These are phyloP conservation scores for Napeogenes sylphis DNA, from an alignment of 2,888 invertebrate species.

Conservation along the genomic window DNA sequence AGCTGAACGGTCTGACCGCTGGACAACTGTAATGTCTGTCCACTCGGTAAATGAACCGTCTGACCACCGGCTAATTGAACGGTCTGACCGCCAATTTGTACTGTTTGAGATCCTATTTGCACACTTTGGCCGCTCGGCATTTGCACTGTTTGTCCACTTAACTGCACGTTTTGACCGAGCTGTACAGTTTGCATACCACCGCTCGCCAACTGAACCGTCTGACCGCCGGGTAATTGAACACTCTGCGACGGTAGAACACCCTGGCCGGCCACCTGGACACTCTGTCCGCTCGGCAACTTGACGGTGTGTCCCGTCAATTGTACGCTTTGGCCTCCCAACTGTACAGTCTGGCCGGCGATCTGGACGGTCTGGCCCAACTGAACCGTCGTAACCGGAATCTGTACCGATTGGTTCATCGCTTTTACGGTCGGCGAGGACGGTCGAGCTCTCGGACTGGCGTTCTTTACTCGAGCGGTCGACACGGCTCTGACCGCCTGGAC, in stretches of 20 bases:
- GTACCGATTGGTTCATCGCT: constrained; percentile 46
- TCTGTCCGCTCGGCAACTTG: constrained; percentile 64
- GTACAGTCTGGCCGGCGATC: constrained; percentile 63
- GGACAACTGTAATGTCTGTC: constrained; percentile 45
- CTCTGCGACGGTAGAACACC: constrained; percentile 58
- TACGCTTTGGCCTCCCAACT: constrained; percentile 61
- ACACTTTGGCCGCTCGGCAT: constrained; percentile 52
- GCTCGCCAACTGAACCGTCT: constrained; percentile 47
- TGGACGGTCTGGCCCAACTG: constrained; percentile 61
- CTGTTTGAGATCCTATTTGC: constrained; percentile 62
- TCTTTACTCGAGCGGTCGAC: constrained; percentile 44
- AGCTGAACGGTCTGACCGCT: constrained; percentile 50
- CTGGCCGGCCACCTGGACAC: constrained; percentile 50
- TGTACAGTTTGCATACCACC: constrained; percentile 44
- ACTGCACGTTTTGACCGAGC: constrained; percentile 48
- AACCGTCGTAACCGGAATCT: constrained; percentile 60
- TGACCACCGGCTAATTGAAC: constrained; percentile 46
- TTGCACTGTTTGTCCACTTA: constrained; percentile 46
- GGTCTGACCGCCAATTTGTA: constrained; percentile 70
- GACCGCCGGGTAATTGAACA: constrained; percentile 50
- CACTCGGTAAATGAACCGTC: constrained; percentile 47
- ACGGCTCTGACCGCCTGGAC: constrained; percentile 55
- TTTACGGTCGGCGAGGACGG: constrained; percentile 43
- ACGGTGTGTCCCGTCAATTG: constrained; percentile 71
- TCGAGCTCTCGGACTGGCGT: constrained; percentile 43